Conservation (phyloP, 2,888 invertebrate species). For the Lymantria dispar region DNA sequence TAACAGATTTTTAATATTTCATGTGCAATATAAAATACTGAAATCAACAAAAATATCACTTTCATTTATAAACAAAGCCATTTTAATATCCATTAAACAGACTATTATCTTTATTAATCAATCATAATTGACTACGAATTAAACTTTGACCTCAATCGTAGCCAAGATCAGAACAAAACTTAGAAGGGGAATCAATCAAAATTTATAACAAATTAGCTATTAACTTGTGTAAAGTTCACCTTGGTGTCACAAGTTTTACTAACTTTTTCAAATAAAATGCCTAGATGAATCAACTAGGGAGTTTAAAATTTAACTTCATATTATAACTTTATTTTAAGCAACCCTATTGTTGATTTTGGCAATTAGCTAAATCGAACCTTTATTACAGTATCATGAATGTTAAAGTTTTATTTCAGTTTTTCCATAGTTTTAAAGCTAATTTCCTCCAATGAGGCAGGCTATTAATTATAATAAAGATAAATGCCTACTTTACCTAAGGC, state of each 20-base stretch:
- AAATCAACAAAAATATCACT: background rate
- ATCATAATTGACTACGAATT: slow-evolving; percentile 27
- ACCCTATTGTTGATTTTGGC: too few species aligned
- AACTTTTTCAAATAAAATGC: slow-evolving; percentile 47
- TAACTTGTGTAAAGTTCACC: slow-evolving; percentile 31
- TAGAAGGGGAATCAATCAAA: slow-evolving; percentile 51
- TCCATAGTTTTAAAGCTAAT: too few species aligned
- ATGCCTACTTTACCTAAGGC: too few species aligned
- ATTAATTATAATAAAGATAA: too few species aligned
- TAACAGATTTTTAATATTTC: background rate
- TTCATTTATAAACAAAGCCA: slow-evolving; percentile 3
- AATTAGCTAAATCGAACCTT: too few species aligned
- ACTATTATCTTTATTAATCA: slow-evolving; percentile 21
- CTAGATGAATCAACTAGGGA: slow-evolving; percentile 33
- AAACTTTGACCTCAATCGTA: slow-evolving; percentile 28
- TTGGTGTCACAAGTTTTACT: slow-evolving; percentile 42
- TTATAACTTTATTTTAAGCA: slow-evolving; percentile 40
- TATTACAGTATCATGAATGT: too few species aligned
- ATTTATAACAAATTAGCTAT: slow-evolving; percentile 43
- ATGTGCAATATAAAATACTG: background rate
- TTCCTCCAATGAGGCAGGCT: too few species aligned
- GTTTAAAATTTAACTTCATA: slow-evolving; percentile 47
- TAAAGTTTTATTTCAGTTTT: too few species aligned
- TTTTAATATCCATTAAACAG: slow-evolving; percentile 5
- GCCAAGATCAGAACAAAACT: slow-evolving; percentile 28